phyloP scores from a whole-genome alignment of 2,113 vertebrate genomes.

The Piprites chloris region DNA sequence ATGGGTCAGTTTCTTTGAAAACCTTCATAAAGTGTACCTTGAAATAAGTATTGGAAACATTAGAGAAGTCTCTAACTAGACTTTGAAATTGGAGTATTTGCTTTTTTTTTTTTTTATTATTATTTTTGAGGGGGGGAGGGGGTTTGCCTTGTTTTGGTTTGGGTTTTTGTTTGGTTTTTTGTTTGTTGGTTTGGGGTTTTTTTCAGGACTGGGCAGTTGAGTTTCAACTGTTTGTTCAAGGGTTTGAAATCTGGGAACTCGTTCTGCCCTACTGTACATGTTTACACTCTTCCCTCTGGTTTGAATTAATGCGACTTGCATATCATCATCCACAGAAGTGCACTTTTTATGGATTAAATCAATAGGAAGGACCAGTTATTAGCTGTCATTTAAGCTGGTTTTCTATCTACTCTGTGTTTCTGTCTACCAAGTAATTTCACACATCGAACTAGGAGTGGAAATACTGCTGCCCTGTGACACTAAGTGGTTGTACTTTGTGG shows the following conservation, averaged over 20 bases:
- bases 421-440: not conserved
- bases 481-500: not conserved
- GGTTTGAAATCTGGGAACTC: not conserved
- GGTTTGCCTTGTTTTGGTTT: too few relatives aligned
- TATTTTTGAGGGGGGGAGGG: too few relatives aligned
- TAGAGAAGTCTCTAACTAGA: not conserved
- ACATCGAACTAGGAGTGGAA: not conserved
- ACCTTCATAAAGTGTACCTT: not conserved
- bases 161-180: too few relatives aligned
- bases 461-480: not conserved
- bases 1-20: not conserved
- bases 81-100: not conserved
- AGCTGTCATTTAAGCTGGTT: not conserved
- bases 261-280: not conserved
- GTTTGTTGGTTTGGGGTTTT: too few relatives aligned
- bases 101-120: fast-evolving
- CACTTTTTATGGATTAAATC: not conserved
- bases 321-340: not conserved
- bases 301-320: not conserved
- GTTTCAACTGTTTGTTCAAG: not conserved
- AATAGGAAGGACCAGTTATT: not conserved
- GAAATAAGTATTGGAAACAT: not conserved
- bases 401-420: not conserved
- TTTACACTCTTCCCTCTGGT: not conserved
- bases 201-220: not conserved